Base-by-base conservation (phyloP, 2,797 vertebrate species). In the Platalea minor region DNA sequence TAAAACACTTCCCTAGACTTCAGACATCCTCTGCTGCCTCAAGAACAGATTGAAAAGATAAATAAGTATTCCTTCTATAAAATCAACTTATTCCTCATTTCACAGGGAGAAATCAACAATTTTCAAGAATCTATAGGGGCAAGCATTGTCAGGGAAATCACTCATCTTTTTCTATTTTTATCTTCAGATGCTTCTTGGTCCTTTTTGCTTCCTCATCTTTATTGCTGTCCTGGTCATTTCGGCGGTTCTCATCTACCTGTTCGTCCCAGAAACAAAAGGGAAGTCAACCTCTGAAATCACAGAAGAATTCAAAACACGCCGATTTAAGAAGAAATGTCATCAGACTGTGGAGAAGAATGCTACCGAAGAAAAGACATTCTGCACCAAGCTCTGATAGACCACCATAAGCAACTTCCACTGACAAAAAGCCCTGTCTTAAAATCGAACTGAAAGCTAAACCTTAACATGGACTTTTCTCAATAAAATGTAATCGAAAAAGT, bases 171-270 rank as follows among this genome's bases (percentile, higher is more conserved):
- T 77, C 53, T 75, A 26, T 91, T 48, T 85, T 89, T 56, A 10
- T 85, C 93, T 97, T 20, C 97, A 99, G 99, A 97, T 98, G 39
- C 88, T 98, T 70, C 93, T 99, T 53, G 88, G 97, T 18, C 97
- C 98, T 87, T 98, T 98, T 80, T 98, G 98, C 95, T 98, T 98
- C 95, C 95, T 98, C 63, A 83, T 98, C 81, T 98, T 98, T 68
- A 79, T 97, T 73, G 79, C 16, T 7, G 85, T 97, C 73, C 96
- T 97, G 70, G 7, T 96, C 24, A 54, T 91, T 89, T 93, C 95
- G 51, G 85, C 18, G 0, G 23, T 93, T 48, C 89, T 96, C 31
- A 90, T 96, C 89, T 97, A 96, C 72, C 45, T 97, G 31, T 85
- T 97, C 50, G 35, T 98, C 79, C 97, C 98, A 85, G 97, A 98